These are phyloP conservation scores for Choristoneura fumiferana DNA, from an alignment of 1,140 invertebrate genomes.

Conservation along the genomic window DNA sequence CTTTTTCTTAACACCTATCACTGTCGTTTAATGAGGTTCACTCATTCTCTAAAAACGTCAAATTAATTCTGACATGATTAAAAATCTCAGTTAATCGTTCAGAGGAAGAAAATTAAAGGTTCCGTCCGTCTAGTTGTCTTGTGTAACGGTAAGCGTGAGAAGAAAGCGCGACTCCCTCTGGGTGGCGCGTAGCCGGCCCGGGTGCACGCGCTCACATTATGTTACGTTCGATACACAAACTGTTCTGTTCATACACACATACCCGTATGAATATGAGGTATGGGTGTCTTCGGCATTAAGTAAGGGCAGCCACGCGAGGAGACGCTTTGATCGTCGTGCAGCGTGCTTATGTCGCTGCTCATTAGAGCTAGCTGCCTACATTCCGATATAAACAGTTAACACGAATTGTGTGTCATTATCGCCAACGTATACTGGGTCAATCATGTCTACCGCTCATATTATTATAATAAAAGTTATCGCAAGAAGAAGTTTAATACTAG, in stretches of 20 bases:
- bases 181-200: conserved; percentile 3
- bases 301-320: conserved; percentile 17
- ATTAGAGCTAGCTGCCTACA: conserved; percentile 14
- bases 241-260: neutral
- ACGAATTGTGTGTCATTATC: conserved; percentile 12
- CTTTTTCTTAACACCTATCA: too few relatives aligned
- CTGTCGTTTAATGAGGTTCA: too few relatives aligned
- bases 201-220: neutral
- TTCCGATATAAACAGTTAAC: conserved; percentile 16
- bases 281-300: conserved; percentile 8
- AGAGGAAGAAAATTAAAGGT: conserved; percentile 4
- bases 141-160: conserved; percentile 28
- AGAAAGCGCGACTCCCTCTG: conserved; percentile 43
- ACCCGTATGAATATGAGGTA: neutral
- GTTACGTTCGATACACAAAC: conserved; percentile 16
- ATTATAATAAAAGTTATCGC: conserved; percentile 3
- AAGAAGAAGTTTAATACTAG: neutral
- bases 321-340: conserved; percentile 15
- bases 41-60: too few relatives aligned
- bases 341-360: conserved; percentile 2
- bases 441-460: conserved; percentile 4
- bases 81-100: too few relatives aligned
- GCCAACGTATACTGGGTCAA: neutral
- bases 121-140: conserved; percentile 1
- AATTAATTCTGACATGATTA: too few relatives aligned